Evolutionary conservation across 2,113 vertebrate species (phyloP).

Genomic region (Leptocoma aspasia): DNA sequence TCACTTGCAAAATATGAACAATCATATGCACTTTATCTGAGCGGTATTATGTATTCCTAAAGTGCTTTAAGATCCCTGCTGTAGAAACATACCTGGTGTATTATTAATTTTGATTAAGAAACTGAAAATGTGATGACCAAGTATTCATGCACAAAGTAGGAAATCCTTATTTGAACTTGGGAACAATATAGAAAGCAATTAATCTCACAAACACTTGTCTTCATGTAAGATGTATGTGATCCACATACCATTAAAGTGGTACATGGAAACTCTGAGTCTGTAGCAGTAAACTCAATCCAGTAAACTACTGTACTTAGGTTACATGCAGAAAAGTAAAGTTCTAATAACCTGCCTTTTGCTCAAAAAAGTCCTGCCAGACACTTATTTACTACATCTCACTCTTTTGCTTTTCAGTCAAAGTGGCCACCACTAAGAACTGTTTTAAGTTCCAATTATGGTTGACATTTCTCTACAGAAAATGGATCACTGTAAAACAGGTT

Average conservation of each 20-base stretch:
- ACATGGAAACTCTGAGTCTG: not conserved
- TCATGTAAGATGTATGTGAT: not conserved
- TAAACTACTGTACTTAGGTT: not conserved
- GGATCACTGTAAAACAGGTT: not conserved
- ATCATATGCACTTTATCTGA: not conserved
- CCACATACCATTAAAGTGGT: not conserved
- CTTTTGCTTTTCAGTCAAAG: not conserved
- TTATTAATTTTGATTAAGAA: constrained; percentile 29
- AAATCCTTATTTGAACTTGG: not conserved
- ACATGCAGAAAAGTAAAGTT: not conserved
- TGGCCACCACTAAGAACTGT: not conserved
- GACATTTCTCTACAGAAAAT: not conserved
- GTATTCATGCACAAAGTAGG: not conserved
- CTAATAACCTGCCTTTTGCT: not conserved
- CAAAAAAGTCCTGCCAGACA: not conserved
- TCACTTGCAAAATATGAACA: not conserved
- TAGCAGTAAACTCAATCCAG: not conserved
- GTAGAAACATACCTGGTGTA: not conserved
- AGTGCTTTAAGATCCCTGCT: constrained; percentile 5
- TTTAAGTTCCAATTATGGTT: not conserved
- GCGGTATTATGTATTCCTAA: not conserved
- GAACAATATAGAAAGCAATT: not conserved
- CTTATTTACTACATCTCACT: not conserved
- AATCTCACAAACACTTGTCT: not conserved
- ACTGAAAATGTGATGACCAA: not conserved